Percentiles rank a stretch among this genome's conserved stretches.
phyloP scores from a whole-genome alignment of 2,797 vertebrate species.

The Lithobates sylvaticus region DNA sequence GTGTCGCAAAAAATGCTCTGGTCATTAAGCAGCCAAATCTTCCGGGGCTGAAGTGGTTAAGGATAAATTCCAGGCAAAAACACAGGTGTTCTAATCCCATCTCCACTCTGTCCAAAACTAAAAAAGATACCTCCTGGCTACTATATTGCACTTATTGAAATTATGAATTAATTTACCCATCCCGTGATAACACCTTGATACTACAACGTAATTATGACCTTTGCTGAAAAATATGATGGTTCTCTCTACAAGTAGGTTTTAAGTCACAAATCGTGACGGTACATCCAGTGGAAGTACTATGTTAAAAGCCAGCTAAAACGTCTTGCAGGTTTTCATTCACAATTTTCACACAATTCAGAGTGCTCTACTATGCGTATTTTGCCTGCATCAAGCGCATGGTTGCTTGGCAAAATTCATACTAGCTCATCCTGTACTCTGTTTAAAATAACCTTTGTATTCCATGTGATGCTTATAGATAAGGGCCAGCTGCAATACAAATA shows the following conservation, averaged over 20 bases:
- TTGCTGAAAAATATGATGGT: too few species aligned
- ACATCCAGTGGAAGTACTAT: neutral
- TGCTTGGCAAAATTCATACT: slow-evolving; percentile 33
- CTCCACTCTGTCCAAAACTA: too few species aligned
- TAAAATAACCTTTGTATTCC: slow-evolving; percentile 21
- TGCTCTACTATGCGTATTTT: neutral
- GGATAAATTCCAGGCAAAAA: too few species aligned
- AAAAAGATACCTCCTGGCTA: neutral
- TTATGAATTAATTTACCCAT: too few species aligned
- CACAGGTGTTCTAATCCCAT: too few species aligned
- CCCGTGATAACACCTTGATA: neutral
- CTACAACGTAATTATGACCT: too few species aligned
- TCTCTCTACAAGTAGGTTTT: neutral
- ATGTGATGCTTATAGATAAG: neutral
- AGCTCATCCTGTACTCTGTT: neutral
- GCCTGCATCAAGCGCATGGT: slow-evolving; percentile 12
- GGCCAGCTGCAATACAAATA: neutral
- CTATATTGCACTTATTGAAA: neutral
- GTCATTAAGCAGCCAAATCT: too few species aligned
- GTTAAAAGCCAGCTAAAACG: neutral
- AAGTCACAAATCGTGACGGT: neutral
- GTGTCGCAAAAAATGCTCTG: too few species aligned
- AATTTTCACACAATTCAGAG: neutral
- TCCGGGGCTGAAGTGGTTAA: too few species aligned
- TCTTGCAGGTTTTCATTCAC: slow-evolving; percentile 23